These are phyloP conservation scores for Aplidium turbinatum DNA, from an alignment of 23 tunicate genomes.

Conservation along the genomic window DNA sequence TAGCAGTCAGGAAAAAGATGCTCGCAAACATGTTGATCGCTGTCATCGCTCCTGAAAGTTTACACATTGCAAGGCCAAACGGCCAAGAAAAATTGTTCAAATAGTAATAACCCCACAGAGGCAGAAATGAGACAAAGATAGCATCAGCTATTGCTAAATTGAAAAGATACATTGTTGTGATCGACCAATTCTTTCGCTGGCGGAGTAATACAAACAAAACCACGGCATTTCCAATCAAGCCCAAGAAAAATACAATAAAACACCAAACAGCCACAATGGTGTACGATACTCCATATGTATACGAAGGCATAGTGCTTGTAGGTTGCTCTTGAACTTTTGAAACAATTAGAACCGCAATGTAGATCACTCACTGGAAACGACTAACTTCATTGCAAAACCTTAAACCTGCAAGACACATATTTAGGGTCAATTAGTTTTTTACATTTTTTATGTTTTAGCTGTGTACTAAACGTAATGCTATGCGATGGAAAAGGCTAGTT, in stretches of 20 bases:
- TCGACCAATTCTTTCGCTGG: constrained; percentile 53
- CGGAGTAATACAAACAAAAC: constrained; percentile 63
- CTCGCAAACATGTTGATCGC: constrained; percentile 80
- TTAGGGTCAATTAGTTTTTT: too few species aligned
- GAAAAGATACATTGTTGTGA: constrained; percentile 76
- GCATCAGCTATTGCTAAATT: constrained; percentile 73
- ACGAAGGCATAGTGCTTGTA: neutral
- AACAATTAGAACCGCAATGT: too few species aligned
- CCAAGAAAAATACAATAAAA: constrained; percentile 48
- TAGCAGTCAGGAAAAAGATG: constrained; percentile 75
- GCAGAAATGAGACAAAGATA: constrained; percentile 52
- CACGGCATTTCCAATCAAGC: constrained; percentile 64
- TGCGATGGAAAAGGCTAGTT: too few species aligned
- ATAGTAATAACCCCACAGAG: constrained; percentile 79
- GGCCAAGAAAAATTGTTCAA: constrained; percentile 54
- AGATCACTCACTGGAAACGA: too few species aligned
- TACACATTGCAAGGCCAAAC: constrained; percentile 67
- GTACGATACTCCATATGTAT: too few species aligned
- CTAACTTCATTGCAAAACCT: too few species aligned
- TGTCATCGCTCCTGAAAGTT: constrained; percentile 45
- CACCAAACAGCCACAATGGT: constrained; percentile 54
- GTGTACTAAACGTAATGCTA: too few species aligned
- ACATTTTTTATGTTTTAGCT: too few species aligned
- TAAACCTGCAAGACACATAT: too few species aligned
- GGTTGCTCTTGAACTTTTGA: neutral